Conservation (phyloP, 2,888 invertebrate genomes). For the Nysson spinosus region DNA sequence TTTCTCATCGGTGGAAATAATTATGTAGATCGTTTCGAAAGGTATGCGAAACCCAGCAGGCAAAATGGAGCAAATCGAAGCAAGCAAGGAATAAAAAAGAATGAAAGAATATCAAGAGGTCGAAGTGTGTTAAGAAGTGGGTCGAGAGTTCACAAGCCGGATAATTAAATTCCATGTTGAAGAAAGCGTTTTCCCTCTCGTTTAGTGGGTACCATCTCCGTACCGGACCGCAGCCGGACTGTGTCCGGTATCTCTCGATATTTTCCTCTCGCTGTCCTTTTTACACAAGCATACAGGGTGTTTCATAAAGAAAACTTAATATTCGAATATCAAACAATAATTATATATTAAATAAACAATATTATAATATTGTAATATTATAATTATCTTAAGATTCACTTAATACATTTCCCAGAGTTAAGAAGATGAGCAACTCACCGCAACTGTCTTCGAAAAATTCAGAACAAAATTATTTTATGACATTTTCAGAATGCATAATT, state of each 20-base stretch:
- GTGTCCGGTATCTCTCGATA: conserved; percentile 18
- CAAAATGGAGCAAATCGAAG: conserved; percentile 10
- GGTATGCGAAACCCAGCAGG: too few species aligned
- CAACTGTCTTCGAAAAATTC: too few species aligned
- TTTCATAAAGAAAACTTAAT: too few species aligned
- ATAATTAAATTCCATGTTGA: conserved; percentile 72
- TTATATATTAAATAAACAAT: too few species aligned
- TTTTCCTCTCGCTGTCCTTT: background rate
- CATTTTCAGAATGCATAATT: too few species aligned
- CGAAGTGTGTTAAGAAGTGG: conserved; percentile 60
- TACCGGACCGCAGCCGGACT: conserved; percentile 22
- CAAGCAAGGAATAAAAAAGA: conserved; percentile 25
- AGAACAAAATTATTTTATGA: too few species aligned
- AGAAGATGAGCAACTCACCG: too few species aligned
- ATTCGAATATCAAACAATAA: too few species aligned
- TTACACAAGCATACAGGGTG: too few species aligned
- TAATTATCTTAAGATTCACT: too few species aligned
- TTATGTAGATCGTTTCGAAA: conserved; percentile 18
- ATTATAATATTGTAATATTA: too few species aligned
- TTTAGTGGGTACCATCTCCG: conserved; percentile 44
- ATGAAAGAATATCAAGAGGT: conserved; percentile 27
- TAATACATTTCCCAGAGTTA: too few species aligned
- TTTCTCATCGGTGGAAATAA: conserved; percentile 20
- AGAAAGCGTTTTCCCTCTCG: conserved; percentile 75
- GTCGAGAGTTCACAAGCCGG: conserved; percentile 71